Percentiles rank a stretch among this genome's conserved stretches.
Conservation (phyloP, 2,113 vertebrate species). For the Sarotherodon lohbergeri region DNA sequence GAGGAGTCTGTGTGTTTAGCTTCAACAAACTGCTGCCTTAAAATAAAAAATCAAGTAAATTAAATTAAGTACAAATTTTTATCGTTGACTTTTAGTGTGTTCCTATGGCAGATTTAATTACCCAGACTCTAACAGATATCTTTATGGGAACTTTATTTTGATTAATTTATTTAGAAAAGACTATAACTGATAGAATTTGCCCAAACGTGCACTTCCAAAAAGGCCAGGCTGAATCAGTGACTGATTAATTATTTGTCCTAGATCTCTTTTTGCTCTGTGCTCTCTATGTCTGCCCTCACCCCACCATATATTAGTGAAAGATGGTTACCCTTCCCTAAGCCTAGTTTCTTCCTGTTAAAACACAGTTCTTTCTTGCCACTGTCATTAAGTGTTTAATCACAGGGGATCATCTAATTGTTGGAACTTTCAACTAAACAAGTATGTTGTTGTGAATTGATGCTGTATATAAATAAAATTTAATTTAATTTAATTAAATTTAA, state of each 20-base stretch:
- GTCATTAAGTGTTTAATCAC: neutral
- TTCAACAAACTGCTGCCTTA: neutral
- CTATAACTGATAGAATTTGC: neutral
- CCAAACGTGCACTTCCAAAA: neutral
- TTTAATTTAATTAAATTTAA: neutral
- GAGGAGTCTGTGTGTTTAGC: neutral
- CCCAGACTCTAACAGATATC: neutral
- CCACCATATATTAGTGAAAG: neutral
- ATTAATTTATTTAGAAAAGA: neutral
- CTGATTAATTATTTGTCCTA: neutral
- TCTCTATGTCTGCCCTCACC: neutral
- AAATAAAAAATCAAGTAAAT: neutral
- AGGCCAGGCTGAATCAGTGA: neutral
- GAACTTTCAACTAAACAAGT: neutral
- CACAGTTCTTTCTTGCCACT: neutral
- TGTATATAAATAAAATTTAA: neutral
- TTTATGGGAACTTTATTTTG: neutral
- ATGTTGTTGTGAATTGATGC: neutral
- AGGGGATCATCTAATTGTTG: neutral
- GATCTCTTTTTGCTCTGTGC: neutral
- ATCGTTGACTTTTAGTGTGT: accelerated
- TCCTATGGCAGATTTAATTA: neutral
- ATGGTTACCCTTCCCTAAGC: neutral
- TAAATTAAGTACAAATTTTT: neutral
- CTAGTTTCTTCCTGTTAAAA: neutral